phyloP scores from a whole-genome alignment of 2,113 vertebrate genomes.

The Sinocyclocheilus anshuiensis region DNA sequence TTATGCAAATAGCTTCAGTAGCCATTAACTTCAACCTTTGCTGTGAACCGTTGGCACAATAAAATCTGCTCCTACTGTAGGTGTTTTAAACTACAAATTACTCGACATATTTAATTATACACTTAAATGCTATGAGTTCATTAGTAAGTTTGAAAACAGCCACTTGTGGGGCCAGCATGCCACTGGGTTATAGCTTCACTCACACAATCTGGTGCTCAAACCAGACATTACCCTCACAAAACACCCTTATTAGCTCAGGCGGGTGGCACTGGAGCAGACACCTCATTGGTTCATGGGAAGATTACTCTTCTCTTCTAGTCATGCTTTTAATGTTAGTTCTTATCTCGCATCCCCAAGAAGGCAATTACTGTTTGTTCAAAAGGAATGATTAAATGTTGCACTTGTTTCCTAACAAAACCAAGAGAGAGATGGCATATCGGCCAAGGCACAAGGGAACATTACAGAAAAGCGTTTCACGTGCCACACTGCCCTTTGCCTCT shows the following conservation, averaged over 20 bases:
- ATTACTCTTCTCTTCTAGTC: conserved; percentile 56
- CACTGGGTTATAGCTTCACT: conserved; percentile 49
- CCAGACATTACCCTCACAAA: conserved; percentile 57
- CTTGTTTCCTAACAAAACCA: conserved; percentile 50
- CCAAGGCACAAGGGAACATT: conserved; percentile 24
- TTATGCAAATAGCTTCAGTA: too few species aligned
- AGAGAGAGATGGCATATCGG: conserved; percentile 6
- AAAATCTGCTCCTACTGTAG: not conserved
- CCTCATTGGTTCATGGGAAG: conserved; percentile 44
- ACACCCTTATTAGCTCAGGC: conserved; percentile 56
- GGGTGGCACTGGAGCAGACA: conserved; percentile 43
- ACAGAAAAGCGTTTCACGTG: not conserved
- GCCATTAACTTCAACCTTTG: not conserved
- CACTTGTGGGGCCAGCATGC: conserved; percentile 43
- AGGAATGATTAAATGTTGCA: conserved; percentile 53
- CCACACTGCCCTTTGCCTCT: conserved; percentile 20
- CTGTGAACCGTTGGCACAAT: not conserved
- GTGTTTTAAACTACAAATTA: conserved; percentile 54
- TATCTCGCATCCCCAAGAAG: conserved; percentile 55
- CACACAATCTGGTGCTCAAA: conserved; percentile 52
- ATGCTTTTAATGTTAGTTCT: conserved; percentile 57
- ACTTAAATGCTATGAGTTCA: conserved; percentile 40
- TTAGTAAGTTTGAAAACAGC: conserved; percentile 49
- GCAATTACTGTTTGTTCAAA: conserved; percentile 55
- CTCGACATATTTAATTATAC: conserved; percentile 38